Percentiles rank a stretch among this genome's conserved stretches.
These are phyloP conservation scores for Arnoldichthys spilopterus DNA, from an alignment of 2,797 vertebrate species.

Conservation along the genomic window DNA sequence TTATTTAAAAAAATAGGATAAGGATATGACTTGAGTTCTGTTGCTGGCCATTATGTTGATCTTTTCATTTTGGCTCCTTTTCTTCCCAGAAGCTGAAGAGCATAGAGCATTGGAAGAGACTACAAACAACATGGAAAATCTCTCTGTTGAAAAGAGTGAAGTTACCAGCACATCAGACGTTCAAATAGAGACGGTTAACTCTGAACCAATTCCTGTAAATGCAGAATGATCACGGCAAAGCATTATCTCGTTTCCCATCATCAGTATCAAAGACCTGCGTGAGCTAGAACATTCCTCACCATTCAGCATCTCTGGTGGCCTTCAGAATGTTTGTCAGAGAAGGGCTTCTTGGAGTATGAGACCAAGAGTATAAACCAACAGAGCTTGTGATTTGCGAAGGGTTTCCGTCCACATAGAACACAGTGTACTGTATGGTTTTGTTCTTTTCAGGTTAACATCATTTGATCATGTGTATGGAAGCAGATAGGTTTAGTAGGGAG, in stretches of 20 bases:
- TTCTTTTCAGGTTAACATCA: slow-evolving; percentile 22
- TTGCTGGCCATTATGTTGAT: neutral
- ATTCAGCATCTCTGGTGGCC: neutral
- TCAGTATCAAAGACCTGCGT: slow-evolving; percentile 1
- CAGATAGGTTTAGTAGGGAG: slow-evolving; percentile 6
- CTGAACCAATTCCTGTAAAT: slow-evolving; percentile 50
- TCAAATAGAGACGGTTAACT: slow-evolving; percentile 50
- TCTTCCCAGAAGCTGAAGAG: slow-evolving; percentile 62
- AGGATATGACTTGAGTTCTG: neutral
- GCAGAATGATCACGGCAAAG: slow-evolving; percentile 36
- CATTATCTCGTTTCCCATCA: neutral
- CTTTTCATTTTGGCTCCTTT: slow-evolving; percentile 41
- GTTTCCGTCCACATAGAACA: slow-evolving; percentile 14
- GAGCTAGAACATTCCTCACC: neutral
- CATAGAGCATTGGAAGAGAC: slow-evolving; percentile 61
- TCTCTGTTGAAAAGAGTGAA: slow-evolving; percentile 63
- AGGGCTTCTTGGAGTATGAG: slow-evolving; percentile 30
- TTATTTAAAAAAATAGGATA: neutral
- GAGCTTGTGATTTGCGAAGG: slow-evolving; percentile 11
- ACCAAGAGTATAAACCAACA: slow-evolving; percentile 21
- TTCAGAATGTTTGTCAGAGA: slow-evolving; percentile 22
- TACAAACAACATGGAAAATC: slow-evolving; percentile 67
- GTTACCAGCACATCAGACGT: slow-evolving; percentile 45
- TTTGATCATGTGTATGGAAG: slow-evolving; percentile 17
- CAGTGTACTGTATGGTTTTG: slow-evolving; percentile 5